Percentiles rank a stretch among this genome's conserved stretches.
Conservation (phyloP, 2,113 vertebrate species). For the Rhinopomastus cyanomelas region DNA sequence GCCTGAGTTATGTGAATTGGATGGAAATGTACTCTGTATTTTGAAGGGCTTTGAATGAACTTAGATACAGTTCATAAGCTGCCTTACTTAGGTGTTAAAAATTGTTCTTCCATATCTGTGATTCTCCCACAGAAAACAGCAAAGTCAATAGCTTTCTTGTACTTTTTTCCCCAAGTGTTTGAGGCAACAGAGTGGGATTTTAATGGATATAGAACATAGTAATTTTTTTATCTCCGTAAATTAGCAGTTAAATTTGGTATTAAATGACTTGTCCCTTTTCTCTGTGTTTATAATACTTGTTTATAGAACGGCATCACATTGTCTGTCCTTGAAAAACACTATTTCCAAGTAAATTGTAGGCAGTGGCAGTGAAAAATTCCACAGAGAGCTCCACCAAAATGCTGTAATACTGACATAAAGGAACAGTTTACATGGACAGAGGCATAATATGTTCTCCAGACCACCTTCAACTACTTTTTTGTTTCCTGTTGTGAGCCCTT, state of each 20-base stretch:
- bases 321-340: slow-evolving; percentile 29
- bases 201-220: slow-evolving; percentile 30
- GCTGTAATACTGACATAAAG: slow-evolving; percentile 10
- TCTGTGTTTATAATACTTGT: slow-evolving; percentile 11
- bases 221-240: slow-evolving; percentile 16
- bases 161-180: neutral
- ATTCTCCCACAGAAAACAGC: slow-evolving; percentile 46
- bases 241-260: slow-evolving; percentile 38
- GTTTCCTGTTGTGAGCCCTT: neutral
- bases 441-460: neutral
- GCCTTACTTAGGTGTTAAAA: slow-evolving; percentile 54
- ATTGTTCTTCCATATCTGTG: slow-evolving; percentile 47
- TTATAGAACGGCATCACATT: slow-evolving; percentile 27
- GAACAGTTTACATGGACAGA: neutral
- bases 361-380: slow-evolving; percentile 19
- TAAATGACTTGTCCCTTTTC: slow-evolving; percentile 6
- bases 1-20: slow-evolving; percentile 37
- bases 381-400: slow-evolving; percentile 26
- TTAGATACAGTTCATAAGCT: slow-evolving; percentile 49
- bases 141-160: slow-evolving; percentile 48
- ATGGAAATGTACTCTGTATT: slow-evolving; percentile 9
- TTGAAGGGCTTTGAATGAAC: neutral
- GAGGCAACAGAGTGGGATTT: slow-evolving; percentile 16
- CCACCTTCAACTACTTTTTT: neutral
- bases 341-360: neutral